Evolutionary conservation across 2,797 vertebrate species (phyloP).

Genomic region (Dipus sagitta): DNA sequence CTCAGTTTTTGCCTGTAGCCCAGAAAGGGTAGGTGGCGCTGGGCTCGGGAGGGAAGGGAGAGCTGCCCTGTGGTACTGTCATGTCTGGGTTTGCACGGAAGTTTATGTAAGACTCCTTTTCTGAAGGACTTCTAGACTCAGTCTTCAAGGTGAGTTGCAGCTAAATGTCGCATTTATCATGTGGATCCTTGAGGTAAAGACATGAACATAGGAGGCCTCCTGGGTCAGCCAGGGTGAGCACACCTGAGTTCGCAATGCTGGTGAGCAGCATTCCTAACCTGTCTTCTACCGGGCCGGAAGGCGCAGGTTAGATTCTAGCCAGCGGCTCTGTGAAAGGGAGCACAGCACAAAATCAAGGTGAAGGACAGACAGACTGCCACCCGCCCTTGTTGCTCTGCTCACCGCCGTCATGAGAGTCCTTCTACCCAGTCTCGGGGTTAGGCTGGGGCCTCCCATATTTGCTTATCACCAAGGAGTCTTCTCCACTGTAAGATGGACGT

Average conservation of each 20-base stretch:
- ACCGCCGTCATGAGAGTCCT: neutral
- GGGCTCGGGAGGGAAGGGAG: neutral
- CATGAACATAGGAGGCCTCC: neutral
- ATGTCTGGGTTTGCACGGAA: neutral
- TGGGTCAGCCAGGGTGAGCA: neutral
- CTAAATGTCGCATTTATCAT: neutral
- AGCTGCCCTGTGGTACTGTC: neutral
- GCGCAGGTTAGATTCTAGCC: neutral
- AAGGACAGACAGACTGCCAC: neutral
- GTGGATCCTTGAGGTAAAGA: neutral
- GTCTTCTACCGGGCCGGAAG: neutral
- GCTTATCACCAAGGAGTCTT: neutral
- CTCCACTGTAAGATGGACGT: neutral
- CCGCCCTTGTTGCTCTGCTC: too few relatives aligned
- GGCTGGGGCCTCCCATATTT: neutral
- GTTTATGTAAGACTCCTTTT: neutral
- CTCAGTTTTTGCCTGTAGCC: neutral
- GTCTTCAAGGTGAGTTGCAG: neutral
- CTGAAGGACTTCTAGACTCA: conserved; percentile 1
- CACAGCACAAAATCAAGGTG: neutral
- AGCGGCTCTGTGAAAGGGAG: neutral
- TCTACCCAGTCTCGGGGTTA: neutral
- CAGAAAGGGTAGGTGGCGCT: neutral
- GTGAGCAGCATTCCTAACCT: neutral
- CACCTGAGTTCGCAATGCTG: neutral